phyloP scores from a whole-genome alignment of 2,113 vertebrate species.

The Austrofundulus limnaeus region DNA sequence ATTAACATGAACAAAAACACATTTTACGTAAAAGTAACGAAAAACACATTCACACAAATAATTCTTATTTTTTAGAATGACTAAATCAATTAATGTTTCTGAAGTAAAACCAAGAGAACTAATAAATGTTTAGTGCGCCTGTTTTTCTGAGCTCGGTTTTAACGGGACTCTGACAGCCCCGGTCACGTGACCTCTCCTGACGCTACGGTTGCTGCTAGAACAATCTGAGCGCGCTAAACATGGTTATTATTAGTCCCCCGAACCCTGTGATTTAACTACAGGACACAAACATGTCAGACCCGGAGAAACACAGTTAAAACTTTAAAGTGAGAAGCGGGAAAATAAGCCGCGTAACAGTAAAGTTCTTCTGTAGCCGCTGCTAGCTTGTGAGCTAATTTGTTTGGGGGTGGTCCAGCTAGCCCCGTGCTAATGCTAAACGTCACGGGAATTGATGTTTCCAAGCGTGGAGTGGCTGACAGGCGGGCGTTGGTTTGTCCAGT shows the following conservation, averaged over 20 bases:
- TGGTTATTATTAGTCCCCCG: neutral
- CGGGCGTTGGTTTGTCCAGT: constrained; percentile 22
- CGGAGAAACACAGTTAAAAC: neutral
- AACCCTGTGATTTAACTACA: neutral
- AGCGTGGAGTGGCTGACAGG: constrained; percentile 1
- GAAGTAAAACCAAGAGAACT: too few species aligned
- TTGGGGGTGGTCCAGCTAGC: constrained; percentile 29
- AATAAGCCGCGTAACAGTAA: neutral
- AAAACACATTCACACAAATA: too few species aligned
- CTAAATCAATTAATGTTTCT: too few species aligned
- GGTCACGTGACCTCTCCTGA: constrained; percentile 57
- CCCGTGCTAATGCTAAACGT: neutral
- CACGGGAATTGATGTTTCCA: neutral
- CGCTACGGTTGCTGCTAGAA: constrained; percentile 25
- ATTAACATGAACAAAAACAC: too few species aligned
- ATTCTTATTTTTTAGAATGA: too few species aligned
- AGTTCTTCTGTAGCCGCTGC: constrained; percentile 36
- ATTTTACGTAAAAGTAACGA: too few species aligned
- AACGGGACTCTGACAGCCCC: constrained; percentile 42
- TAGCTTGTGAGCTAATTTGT: constrained; percentile 50
- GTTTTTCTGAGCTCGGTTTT: too few species aligned
- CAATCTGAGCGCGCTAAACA: constrained; percentile 18
- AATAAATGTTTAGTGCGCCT: too few species aligned
- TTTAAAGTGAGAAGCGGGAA: neutral
- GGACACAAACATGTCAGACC: neutral